phyloP scores from a whole-genome alignment of 2,797 vertebrate genomes.

The Peromyscus melanophrys region DNA sequence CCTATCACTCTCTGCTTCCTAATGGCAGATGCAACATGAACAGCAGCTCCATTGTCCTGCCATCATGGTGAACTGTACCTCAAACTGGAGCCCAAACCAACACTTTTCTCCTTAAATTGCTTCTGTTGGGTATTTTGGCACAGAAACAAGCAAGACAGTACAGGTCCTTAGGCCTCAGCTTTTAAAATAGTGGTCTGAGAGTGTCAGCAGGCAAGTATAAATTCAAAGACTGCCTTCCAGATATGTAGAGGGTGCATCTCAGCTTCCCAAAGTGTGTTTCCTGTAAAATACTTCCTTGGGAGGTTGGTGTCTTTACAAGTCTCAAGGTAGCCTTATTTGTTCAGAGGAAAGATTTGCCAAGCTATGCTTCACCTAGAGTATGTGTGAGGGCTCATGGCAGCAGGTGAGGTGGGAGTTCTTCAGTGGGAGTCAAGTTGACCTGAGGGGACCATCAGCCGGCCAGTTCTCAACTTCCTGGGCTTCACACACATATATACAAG shows the following conservation, averaged over 20 bases:
- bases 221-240: constrained; percentile 5
- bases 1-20: neutral
- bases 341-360: neutral
- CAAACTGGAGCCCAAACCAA: neutral
- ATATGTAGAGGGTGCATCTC: constrained; percentile 13
- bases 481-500: neutral
- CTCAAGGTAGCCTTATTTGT: neutral
- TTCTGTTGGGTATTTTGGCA: neutral
- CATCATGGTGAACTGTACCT: neutral
- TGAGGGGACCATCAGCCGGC: neutral
- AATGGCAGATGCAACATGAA: too few relatives aligned
- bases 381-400: neutral
- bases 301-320: neutral
- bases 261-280: neutral
- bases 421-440: neutral
- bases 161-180: neutral
- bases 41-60: neutral
- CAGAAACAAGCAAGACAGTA: neutral
- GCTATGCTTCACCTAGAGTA: neutral
- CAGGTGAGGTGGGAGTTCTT: neutral
- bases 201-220: neutral
- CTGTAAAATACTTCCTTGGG: neutral
- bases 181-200: constrained; percentile 18
- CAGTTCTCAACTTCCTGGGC: neutral
- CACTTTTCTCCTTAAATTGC: neutral